phyloP scores from a whole-genome alignment of 1,140 invertebrate species.

The Brachionus paranguensis region DNA sequence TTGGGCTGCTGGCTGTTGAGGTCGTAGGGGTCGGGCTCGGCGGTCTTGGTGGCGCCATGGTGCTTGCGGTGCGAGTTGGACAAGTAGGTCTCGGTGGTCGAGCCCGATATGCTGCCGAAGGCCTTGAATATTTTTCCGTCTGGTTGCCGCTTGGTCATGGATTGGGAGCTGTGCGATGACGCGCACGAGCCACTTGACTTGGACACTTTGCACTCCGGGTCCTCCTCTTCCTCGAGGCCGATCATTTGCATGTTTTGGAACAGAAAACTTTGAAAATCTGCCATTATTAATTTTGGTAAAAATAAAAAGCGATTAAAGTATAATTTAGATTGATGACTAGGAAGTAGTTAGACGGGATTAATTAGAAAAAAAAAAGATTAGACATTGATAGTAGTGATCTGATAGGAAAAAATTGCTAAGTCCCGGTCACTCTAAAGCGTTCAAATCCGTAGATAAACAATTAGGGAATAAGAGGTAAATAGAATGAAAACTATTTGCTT shows the following conservation, averaged over 20 bases:
- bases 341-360: neutral
- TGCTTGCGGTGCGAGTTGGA: neutral
- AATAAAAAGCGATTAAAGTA: constrained; percentile 12
- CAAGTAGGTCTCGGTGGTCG: constrained; percentile 17
- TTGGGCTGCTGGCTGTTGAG: constrained; percentile 1
- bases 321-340: neutral
- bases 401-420: neutral
- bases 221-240: constrained; percentile 18
- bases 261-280: constrained; percentile 39
- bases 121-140: neutral
- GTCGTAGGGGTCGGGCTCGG: neutral
- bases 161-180: neutral
- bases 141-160: neutral
- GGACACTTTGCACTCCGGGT: neutral
- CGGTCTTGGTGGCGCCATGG: neutral
- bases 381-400: constrained; percentile 17
- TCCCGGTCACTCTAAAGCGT: neutral
- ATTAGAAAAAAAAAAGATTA: neutral
- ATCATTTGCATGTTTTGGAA: constrained; percentile 40
- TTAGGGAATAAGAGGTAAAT: neutral
- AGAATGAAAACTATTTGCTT: neutral
- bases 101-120: constrained; percentile 5
- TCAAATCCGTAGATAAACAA: constrained; percentile 27
- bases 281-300: neutral
- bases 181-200: neutral